Percentiles rank a stretch among this genome's conserved stretches.
Evolutionary conservation across 2,888 invertebrate genomes (phyloP).

Genomic region (Apodemia mormo): DNA sequence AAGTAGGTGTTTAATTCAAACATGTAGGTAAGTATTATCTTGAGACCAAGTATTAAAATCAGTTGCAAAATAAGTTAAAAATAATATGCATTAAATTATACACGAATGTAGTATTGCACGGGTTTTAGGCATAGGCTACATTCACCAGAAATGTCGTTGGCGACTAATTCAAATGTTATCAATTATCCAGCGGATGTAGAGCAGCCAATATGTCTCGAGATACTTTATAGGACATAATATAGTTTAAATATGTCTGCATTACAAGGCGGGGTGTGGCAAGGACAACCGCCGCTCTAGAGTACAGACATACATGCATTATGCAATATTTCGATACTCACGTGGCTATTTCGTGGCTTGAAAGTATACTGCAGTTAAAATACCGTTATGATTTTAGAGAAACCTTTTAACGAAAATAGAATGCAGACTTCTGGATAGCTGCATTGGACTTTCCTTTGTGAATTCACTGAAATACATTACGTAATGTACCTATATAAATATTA

Average conservation of each 20-base stretch:
- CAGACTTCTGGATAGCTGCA: background rate
- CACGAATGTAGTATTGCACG: background rate
- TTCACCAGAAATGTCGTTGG: conserved; percentile 1
- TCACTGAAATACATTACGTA: too few species aligned
- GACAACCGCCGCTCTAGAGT: conserved; percentile 1
- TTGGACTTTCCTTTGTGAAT: too few species aligned
- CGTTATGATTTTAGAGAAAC: background rate
- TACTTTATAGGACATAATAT: conserved; percentile 13
- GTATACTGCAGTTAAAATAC: background rate
- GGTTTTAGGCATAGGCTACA: background rate
- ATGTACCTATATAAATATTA: too few species aligned
- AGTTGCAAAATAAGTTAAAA: too few species aligned
- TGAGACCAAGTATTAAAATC: too few species aligned
- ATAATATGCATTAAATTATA: background rate
- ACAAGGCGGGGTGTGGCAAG: conserved; percentile 4
- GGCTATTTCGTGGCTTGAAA: conserved; percentile 22
- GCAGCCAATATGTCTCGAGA: conserved; percentile 12
- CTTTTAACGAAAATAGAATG: background rate
- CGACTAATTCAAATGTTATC: background rate
- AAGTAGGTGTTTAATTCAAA: too few species aligned
- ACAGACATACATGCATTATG: conserved; percentile 32
- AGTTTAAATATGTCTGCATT: conserved; percentile 14
- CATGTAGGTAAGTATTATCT: too few species aligned
- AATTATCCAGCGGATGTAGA: conserved; percentile 13
- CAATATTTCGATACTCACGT: conserved; percentile 33